Base-by-base conservation (phyloP, 2,797 vertebrate species). In the Oreortyx pictus region DNA sequence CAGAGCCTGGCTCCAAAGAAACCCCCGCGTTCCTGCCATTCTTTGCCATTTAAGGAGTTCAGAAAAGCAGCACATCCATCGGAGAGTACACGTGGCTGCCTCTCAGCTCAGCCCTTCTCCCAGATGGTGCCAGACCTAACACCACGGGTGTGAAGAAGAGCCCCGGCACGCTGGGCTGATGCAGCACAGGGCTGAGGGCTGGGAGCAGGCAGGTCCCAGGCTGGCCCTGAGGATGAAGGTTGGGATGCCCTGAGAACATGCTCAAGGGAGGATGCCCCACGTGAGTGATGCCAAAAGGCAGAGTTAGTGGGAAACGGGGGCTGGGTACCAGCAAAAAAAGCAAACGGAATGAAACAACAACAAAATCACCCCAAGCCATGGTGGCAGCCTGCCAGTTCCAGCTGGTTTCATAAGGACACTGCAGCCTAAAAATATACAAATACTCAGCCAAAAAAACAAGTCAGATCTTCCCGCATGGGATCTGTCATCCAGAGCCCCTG, bases 391-490 rank as follows among this genome's bases (percentile, higher is more conserved):
- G 95, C 92, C 94, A 96, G 90, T 82, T 93, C 91, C 89, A 91
- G 86, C 86, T 96, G 90, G 80, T 90, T 93, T 95, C 47, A 2
- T 95, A 94, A 90, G 89, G 88, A 93, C 60, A 41, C 85, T 90
- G 82, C 90, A 90, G 82, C 86, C 90, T 93, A 93, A 96, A 95
- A 96, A 94, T 92, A 89, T 35, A 89, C 76, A 90, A 85, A 90
- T 46, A 75, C 54, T 80, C 46, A 84, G 72, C 88, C 87, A 91
- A 91, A 92, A 92, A 54, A 68, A 67, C 31, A 57, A 85, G 39
- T 82, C 54, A 72, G 57, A 80, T 83, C 79, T 82, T 75, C 43
- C 91, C 71, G 91, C 19, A 77, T 56, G 1, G 2, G 84, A 88
- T 88, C 91, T 91, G 93, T 85, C 93, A 93, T 68, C 85, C 85